Evolutionary conservation across 2,888 invertebrate species (phyloP).

Genomic region (Callosobruchus maculatus): DNA sequence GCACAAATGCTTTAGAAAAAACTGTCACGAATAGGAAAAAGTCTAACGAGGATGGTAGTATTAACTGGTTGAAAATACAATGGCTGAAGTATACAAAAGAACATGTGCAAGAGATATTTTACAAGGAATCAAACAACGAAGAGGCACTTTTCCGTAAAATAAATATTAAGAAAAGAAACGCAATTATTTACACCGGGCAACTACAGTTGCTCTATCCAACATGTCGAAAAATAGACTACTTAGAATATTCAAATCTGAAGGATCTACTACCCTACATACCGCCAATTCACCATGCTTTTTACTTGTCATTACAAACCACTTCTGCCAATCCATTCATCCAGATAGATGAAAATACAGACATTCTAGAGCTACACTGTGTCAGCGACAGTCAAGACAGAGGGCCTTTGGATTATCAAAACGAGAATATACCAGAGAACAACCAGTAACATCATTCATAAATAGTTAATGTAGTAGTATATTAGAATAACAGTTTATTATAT

Average conservation of each 20-base stretch:
- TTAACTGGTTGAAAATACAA: constrained; percentile 3
- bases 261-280: constrained; percentile 1
- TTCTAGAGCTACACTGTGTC: no score
- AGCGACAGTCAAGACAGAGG: no score
- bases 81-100: neutral
- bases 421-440: no score
- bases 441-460: no score
- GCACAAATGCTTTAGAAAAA: neutral
- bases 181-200: neutral
- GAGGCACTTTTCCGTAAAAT: neutral
- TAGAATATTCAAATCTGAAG: neutral
- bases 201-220: neutral
- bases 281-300: neutral
- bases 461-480: no score
- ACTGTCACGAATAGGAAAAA: neutral
- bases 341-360: no score
- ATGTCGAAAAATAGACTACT: neutral
- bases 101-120: neutral
- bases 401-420: no score
- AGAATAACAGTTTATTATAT: no score
- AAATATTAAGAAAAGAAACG: no score
- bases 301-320: neutral
- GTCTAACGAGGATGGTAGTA: neutral
- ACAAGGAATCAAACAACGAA: neutral
- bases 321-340: no score